phyloP scores from a whole-genome alignment of 2,888 invertebrate genomes.

The Himalopsyche japonica region DNA sequence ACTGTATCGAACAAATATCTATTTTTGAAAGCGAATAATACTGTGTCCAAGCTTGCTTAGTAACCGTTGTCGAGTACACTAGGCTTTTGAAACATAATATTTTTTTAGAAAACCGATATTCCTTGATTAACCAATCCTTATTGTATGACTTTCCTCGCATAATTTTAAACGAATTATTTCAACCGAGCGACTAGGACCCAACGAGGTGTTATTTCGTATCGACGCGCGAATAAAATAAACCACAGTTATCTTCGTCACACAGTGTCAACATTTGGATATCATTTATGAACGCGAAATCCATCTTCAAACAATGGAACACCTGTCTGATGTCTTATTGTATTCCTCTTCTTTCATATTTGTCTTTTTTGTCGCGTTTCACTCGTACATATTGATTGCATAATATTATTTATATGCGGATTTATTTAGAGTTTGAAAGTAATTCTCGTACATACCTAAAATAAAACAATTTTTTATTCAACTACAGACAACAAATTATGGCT shows the following conservation, averaged over 20 bases:
- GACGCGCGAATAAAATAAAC: background rate
- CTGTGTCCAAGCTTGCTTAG: background rate
- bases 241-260: background rate
- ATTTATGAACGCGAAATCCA: background rate
- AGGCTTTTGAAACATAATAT: background rate
- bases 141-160: background rate
- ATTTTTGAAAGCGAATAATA: background rate
- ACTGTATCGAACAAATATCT: too few relatives aligned
- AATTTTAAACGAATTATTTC: background rate
- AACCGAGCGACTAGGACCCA: background rate
- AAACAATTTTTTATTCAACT: too few relatives aligned
- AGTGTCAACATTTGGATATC: background rate
- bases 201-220: background rate
- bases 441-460: too few relatives aligned
- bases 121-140: background rate
- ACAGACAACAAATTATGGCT: too few relatives aligned
- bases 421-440: too few relatives aligned
- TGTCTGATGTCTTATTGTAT: background rate
- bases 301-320: background rate
- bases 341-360: background rate
- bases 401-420: too few relatives aligned
- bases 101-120: background rate
- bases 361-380: background rate
- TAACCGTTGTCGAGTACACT: background rate
- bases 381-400: background rate